phyloP scores from a whole-genome alignment of 1,140 invertebrate species.

The Drosophila ogumai region DNA sequence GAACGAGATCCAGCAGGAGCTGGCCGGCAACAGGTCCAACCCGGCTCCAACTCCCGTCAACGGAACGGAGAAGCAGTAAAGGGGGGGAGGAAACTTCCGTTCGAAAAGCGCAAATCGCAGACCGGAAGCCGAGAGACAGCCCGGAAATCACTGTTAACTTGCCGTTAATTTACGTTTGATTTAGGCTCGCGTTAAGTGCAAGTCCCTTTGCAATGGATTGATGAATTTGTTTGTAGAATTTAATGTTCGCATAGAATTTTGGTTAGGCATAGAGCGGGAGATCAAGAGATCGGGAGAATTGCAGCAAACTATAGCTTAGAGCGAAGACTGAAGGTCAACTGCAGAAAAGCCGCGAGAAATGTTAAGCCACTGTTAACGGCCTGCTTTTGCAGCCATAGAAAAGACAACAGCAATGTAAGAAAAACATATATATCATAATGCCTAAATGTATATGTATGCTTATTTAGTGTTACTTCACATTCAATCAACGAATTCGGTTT shows the following conservation, averaged over 20 bases:
- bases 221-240: conserved; percentile 67
- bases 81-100: neutral
- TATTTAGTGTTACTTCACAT: conserved; percentile 46
- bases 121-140: conserved; percentile 22
- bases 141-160: conserved; percentile 60
- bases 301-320: conserved; percentile 56
- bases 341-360: conserved; percentile 53
- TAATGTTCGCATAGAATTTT: conserved; percentile 40
- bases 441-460: conserved; percentile 32
- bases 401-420: conserved; percentile 71
- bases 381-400: conserved; percentile 67
- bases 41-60: conserved; percentile 1
- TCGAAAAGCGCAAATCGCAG: conserved; percentile 1
- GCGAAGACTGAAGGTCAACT: conserved; percentile 80
- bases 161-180: conserved; percentile 58
- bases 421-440: conserved; percentile 36
- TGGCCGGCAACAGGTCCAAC: conserved; percentile 83
- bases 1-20: conserved; percentile 91
- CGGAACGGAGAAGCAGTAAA: conserved; percentile 44
- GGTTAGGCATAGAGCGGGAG: conserved; percentile 28
- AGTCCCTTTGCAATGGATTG: conserved; percentile 52
- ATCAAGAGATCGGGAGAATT: conserved; percentile 20
- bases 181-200: conserved; percentile 65
- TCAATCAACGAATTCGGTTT: conserved; percentile 44
- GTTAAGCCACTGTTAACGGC: conserved; percentile 50